Evolutionary conservation across 2,888 invertebrate genomes (phyloP).

Genomic region (Anaspis maculata): DNA sequence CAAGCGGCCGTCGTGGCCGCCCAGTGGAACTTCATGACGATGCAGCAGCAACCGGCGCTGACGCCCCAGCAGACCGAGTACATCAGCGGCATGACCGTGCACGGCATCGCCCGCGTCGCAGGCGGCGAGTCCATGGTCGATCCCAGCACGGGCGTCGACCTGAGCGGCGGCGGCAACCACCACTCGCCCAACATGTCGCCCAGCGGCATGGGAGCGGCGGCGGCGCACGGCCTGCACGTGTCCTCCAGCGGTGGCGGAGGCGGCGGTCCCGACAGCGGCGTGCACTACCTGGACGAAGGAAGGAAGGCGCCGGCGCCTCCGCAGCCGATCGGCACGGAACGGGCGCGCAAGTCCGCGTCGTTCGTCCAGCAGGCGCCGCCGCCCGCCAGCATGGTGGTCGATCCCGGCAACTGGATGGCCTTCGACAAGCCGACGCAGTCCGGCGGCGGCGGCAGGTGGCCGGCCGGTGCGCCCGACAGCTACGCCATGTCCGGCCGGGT

Average conservation of each 20-base stretch:
- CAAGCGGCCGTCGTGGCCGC: too few relatives aligned
- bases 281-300: slow-evolving; percentile 39
- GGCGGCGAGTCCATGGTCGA: slow-evolving; percentile 31
- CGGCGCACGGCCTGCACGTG: slow-evolving; percentile 21
- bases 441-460: slow-evolving; percentile 26
- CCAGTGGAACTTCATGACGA: slow-evolving; percentile 33
- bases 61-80: slow-evolving; percentile 34
- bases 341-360: slow-evolving; percentile 70
- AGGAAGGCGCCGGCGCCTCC: slow-evolving; percentile 50
- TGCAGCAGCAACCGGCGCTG: slow-evolving; percentile 32
- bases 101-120: slow-evolving; percentile 33
- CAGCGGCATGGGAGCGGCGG: slow-evolving; percentile 28
- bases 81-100: slow-evolving; percentile 38
- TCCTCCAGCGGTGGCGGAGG: too few relatives aligned
- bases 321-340: slow-evolving; percentile 73
- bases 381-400: too few relatives aligned
- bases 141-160: slow-evolving; percentile 43
- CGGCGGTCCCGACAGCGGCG: slow-evolving; percentile 10
- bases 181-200: slow-evolving; percentile 46
- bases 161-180: slow-evolving; percentile 38
- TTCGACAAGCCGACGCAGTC: slow-evolving; percentile 44
- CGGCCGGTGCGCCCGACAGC: slow-evolving; percentile 17
- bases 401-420: too few relatives aligned
- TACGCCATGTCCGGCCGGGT: slow-evolving; percentile 7
- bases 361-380: too few relatives aligned